Evolutionary conservation across 2,888 invertebrate species (phyloP).

Genomic region (Magallana nippona): DNA sequence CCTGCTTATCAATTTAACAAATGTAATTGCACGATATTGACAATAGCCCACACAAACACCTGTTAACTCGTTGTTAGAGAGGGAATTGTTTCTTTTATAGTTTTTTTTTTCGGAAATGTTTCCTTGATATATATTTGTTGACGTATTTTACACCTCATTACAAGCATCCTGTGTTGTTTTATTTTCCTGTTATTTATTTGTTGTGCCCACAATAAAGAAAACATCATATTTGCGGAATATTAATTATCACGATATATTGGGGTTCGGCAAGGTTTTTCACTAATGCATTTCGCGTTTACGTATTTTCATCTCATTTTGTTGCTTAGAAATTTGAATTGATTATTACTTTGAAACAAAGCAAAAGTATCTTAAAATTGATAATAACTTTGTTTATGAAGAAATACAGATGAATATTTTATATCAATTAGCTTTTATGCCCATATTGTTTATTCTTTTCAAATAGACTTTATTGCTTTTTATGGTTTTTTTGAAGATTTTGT

Average conservation of each 20-base stretch:
- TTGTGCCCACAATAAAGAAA: neutral
- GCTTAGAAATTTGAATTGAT: too few species aligned
- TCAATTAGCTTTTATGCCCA: too few species aligned
- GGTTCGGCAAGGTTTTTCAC: neutral
- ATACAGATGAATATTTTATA: too few species aligned
- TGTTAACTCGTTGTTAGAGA: neutral
- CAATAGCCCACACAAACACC: slow-evolving; percentile 16
- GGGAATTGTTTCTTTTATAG: neutral
- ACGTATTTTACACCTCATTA: neutral
- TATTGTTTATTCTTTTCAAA: too few species aligned
- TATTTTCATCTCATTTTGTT: neutral
- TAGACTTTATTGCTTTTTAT: too few species aligned
- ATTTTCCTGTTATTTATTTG: neutral
- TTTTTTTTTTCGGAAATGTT: neutral
- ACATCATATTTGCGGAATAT: neutral
- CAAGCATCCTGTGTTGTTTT: neutral
- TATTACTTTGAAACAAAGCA: too few species aligned
- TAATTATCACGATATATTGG: slow-evolving; percentile 7
- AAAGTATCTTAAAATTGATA: too few species aligned
- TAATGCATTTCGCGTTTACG: neutral
- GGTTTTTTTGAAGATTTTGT: too few species aligned
- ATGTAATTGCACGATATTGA: slow-evolving; percentile 26
- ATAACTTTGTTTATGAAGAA: too few species aligned
- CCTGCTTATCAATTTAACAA: slow-evolving; percentile 28
- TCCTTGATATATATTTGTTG: neutral